These are phyloP conservation scores for Tenthredo amoena DNA, from an alignment of 2,888 invertebrate genomes.

Conservation along the genomic window DNA sequence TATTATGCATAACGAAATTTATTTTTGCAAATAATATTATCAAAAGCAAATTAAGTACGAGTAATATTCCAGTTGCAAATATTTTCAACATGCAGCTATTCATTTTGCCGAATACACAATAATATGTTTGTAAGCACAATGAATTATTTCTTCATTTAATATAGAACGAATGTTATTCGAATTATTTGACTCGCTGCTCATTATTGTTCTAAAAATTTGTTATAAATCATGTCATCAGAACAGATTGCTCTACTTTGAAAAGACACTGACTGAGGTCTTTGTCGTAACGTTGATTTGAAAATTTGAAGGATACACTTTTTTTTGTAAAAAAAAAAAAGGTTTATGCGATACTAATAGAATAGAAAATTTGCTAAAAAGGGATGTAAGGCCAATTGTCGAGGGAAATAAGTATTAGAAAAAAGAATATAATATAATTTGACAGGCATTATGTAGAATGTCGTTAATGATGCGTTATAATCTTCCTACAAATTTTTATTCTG, in stretches of 20 bases:
- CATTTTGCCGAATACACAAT: neutral
- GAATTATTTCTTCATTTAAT: constrained; percentile 24
- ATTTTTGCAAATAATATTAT: constrained; percentile 34
- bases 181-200: neutral
- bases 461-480: constrained; percentile 31
- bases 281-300: neutral
- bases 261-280: constrained; percentile 31
- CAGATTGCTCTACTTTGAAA: neutral
- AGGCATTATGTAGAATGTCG: constrained; percentile 7
- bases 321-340: neutral
- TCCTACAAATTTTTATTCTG: constrained; percentile 42
- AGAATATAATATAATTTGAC: constrained; percentile 24
- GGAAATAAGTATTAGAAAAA: constrained; percentile 31
- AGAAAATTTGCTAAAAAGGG: neutral
- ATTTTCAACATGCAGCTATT: neutral
- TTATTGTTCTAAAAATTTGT: constrained; percentile 4
- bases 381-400: neutral
- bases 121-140: constrained; percentile 21
- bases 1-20: neutral
- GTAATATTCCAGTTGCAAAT: neutral
- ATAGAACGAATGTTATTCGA: neutral
- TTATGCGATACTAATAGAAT: neutral
- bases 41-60: neutral
- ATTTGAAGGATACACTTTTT: neutral
- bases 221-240: constrained; percentile 1